Base-by-base conservation (phyloP, 2,888 invertebrate species). In the Drosophila fungiperda region DNA sequence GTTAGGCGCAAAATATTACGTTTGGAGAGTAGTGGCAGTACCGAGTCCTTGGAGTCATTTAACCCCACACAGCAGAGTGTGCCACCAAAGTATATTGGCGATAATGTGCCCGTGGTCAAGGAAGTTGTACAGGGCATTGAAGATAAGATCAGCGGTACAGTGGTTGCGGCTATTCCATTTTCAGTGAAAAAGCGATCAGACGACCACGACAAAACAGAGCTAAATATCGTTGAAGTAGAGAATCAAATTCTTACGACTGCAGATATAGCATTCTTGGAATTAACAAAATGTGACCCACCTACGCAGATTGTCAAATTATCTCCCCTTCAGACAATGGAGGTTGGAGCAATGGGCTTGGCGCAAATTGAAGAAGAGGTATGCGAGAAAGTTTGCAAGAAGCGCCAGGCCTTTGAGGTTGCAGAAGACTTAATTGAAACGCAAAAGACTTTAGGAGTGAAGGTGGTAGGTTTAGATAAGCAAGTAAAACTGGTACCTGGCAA, bases 1-100 rank as follows among this genome's bases (percentile, higher is more conserved):
- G 95, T 95, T 12, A 94, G 94, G 91, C 94, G 94, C 17, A 94
- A 94, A 88, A 93, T 95, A 57, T 93, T 93, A 90, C 90, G 94
- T 54, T 80, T 95, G 54, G 95, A 95, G 90, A 88, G 81, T 61
- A 81, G 64, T 66, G 79, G 76, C 61, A 83, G 78, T 57, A 78
- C 80, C 20, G 87, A 87, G 45, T 76, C 87, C 17, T 52, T 82
- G 72, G 90, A 89, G 35, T 59, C 54, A 26, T 38, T 80, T 2
- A 65, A 48, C 23, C 17, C 59, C 23, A n/a, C 35, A 26, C 68
- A 58, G 17, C 50, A 54, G 60, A 73, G 36, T 61, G 58, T 68
- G n/a, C 40, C 69, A 11, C 79, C 85, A 36, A 89, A 88, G 64
- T 78, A 78, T 49, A 86, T 87, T 61, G 80, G 77, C 50, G 84